Percentiles rank a stretch among this genome's conserved stretches.
These are phyloP conservation scores for Peromyscus maniculatus DNA, from an alignment of 2,113 vertebrate genomes.

Conservation along the genomic window DNA sequence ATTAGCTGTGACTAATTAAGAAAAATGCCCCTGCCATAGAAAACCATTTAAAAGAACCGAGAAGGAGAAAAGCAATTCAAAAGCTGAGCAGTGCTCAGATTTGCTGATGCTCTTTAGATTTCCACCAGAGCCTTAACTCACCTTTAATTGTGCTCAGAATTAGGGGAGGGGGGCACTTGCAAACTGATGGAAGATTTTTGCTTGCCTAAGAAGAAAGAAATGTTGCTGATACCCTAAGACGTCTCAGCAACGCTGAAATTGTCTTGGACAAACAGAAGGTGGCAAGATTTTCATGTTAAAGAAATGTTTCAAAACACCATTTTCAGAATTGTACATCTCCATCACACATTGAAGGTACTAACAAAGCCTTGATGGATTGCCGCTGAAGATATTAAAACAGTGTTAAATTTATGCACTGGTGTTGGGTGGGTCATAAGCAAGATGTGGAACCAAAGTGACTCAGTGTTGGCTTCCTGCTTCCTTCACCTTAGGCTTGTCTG, in stretches of 20 bases:
- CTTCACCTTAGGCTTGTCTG: not conserved
- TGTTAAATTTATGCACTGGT: not conserved
- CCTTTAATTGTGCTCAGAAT: slow-evolving; percentile 87
- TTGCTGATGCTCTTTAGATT: slow-evolving; percentile 90
- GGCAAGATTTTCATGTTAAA: slow-evolving; percentile 50
- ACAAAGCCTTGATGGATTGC: not conserved
- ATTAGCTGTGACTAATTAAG: slow-evolving; percentile 97
- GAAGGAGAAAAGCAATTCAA: slow-evolving; percentile 91
- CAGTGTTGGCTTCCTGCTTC: not conserved
- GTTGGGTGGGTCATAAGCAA: not conserved
- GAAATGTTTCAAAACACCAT: slow-evolving; percentile 44
- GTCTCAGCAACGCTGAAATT: slow-evolving; percentile 41
- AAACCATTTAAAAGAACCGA: slow-evolving; percentile 93
- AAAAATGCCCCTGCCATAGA: slow-evolving; percentile 94
- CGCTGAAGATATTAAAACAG: not conserved
- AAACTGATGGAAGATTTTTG: slow-evolving; percentile 69
- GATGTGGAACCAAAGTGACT: not conserved
- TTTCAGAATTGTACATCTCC: not conserved
- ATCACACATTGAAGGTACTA: not conserved
- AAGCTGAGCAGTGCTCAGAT: slow-evolving; percentile 90
- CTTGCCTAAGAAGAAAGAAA: slow-evolving; percentile 60
- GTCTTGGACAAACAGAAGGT: slow-evolving; percentile 58
- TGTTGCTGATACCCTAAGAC: slow-evolving; percentile 69
- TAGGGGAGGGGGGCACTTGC: slow-evolving; percentile 55
- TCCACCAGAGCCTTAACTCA: slow-evolving; percentile 87